Evolutionary conservation across 2,113 vertebrate species (phyloP).

Genomic region (Platysteira castanea): DNA sequence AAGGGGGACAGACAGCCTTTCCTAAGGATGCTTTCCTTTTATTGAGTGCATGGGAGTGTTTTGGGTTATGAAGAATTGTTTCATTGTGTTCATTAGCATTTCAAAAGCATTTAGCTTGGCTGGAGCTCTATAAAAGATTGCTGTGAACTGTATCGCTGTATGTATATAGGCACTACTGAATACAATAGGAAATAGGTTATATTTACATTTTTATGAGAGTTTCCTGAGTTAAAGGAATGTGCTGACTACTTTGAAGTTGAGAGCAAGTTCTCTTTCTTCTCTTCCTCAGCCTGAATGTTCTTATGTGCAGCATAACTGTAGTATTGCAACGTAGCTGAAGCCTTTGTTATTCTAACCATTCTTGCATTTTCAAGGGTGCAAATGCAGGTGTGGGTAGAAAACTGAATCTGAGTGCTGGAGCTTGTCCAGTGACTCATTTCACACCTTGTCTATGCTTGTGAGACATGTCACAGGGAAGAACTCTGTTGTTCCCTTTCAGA

Average conservation of each 20-base stretch:
- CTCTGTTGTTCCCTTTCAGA: neutral
- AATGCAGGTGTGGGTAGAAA: neutral
- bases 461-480: neutral
- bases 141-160: neutral
- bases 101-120: slow-evolving; percentile 36
- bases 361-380: neutral
- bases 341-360: neutral
- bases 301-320: neutral
- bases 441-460: neutral
- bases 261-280: neutral
- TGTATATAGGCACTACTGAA: neutral
- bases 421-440: neutral
- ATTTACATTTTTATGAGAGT: slow-evolving; percentile 27
- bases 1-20: neutral
- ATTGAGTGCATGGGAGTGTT: neutral
- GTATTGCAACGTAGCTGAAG: neutral
- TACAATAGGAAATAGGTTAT: slow-evolving; percentile 6
- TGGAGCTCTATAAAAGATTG: neutral
- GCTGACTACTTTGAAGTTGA: slow-evolving; percentile 6
- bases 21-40: neutral
- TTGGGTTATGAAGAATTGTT: neutral
- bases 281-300: neutral
- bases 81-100: neutral
- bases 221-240: neutral
- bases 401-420: neutral